These are phyloP conservation scores for Phaethon lepturus DNA, from an alignment of 2,113 vertebrate species.

Conservation along the genomic window DNA sequence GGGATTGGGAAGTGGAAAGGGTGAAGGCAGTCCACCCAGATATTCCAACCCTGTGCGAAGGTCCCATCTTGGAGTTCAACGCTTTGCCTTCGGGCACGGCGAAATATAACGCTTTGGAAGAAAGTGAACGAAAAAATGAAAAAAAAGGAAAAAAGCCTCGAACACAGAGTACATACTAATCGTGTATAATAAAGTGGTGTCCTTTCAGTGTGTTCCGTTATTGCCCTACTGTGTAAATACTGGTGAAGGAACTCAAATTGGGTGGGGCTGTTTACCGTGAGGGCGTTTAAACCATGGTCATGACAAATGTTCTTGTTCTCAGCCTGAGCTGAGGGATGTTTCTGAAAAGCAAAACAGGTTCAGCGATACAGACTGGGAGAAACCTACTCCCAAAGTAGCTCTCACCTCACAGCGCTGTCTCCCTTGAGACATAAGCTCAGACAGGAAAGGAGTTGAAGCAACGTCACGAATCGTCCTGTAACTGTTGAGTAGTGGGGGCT, in stretches of 20 bases:
- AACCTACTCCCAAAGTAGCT: background rate
- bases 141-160: background rate
- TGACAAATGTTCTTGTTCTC: background rate
- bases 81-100: background rate
- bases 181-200: background rate
- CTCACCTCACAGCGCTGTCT: background rate
- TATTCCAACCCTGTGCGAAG: background rate
- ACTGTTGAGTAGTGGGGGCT: rapidly evolving
- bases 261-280: background rate
- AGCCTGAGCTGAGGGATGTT: background rate
- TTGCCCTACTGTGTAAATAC: background rate
- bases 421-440: background rate
- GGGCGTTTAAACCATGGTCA: background rate
- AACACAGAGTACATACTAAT: background rate
- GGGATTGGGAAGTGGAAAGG: too few species aligned
- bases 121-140: background rate
- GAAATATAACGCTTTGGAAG: background rate
- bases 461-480: background rate
- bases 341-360: background rate
- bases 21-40: background rate
- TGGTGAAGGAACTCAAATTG: background rate
- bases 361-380: background rate
- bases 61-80: background rate
- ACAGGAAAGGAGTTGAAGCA: background rate
- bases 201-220: background rate